Evolutionary conservation across 2,113 vertebrate species (phyloP).

Genomic region (Oreamnos americanus): DNA sequence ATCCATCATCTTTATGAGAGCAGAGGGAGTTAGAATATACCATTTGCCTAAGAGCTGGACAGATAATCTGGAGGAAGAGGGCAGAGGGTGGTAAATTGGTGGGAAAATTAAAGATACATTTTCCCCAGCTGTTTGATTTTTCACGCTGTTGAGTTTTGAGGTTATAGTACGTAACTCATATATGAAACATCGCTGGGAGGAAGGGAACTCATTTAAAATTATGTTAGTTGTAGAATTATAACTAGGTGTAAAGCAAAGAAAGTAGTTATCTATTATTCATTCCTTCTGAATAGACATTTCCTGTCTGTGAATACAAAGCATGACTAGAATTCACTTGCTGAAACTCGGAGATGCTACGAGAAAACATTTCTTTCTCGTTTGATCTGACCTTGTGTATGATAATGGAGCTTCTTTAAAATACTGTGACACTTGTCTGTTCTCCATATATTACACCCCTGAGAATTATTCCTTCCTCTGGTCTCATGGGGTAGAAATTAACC

Average conservation of each 20-base stretch:
- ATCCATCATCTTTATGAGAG: slow-evolving; percentile 38
- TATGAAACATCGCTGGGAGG: slow-evolving; percentile 56
- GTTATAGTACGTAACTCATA: slow-evolving; percentile 51
- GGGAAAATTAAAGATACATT: slow-evolving; percentile 67
- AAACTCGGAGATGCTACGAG: slow-evolving; percentile 26
- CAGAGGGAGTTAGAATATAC: slow-evolving; percentile 22
- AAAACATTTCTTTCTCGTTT: slow-evolving; percentile 64
- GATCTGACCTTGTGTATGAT: slow-evolving; percentile 66
- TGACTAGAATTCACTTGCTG: slow-evolving; percentile 64
- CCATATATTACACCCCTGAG: slow-evolving; percentile 24
- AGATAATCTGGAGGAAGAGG: slow-evolving; percentile 51
- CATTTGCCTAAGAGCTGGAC: slow-evolving; percentile 50
- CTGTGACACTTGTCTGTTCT: slow-evolving; percentile 12
- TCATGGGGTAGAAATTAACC: background rate
- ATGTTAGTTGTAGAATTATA: slow-evolving; percentile 74
- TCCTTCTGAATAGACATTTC: slow-evolving; percentile 66
- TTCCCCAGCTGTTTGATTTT: slow-evolving; percentile 68
- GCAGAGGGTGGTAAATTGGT: slow-evolving; percentile 48
- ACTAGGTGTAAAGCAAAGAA: slow-evolving; percentile 76
- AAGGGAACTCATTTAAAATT: slow-evolving; percentile 66
- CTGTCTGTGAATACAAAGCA: slow-evolving; percentile 72
- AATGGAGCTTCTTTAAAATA: slow-evolving; percentile 56
- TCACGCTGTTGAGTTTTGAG: slow-evolving; percentile 62
- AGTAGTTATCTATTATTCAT: slow-evolving; percentile 77
- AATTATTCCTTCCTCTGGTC: background rate